phyloP scores from a whole-genome alignment of 2,888 invertebrate genomes.

The Drosophila differens region DNA sequence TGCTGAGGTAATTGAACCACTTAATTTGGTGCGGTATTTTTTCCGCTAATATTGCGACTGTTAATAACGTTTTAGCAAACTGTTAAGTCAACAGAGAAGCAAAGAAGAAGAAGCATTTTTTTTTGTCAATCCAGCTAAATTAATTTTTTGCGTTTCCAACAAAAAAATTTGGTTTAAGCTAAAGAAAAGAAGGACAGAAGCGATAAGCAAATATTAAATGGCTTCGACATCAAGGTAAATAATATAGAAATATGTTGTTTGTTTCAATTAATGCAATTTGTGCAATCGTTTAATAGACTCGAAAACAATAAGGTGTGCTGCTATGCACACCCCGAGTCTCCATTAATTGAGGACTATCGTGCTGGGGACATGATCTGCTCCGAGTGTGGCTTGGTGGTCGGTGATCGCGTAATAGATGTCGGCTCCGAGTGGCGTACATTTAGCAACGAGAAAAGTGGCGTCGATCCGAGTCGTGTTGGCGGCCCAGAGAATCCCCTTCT shows the following conservation, averaged over 20 bases:
- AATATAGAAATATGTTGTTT: neutral
- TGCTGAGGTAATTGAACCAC: neutral
- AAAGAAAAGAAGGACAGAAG: neutral
- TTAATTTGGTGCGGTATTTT: neutral
- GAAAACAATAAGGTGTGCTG: slow-evolving; percentile 93
- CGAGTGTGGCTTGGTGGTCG: slow-evolving; percentile 99
- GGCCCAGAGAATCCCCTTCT: slow-evolving; percentile 99
- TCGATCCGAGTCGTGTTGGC: slow-evolving; percentile 99
- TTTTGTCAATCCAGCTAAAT: slow-evolving; percentile 20
- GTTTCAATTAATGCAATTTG: slow-evolving; percentile 6
- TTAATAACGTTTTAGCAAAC: slow-evolving; percentile 3
- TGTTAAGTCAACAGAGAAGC: slow-evolving; percentile 17
- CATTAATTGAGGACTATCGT: slow-evolving; percentile 98
- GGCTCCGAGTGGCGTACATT: slow-evolving; percentile 99
- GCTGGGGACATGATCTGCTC: slow-evolving; percentile 99
- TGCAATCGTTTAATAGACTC: slow-evolving; percentile 52
- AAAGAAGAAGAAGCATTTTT: slow-evolving; percentile 22
- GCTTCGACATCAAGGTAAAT: slow-evolving; percentile 71
- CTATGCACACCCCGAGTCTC: slow-evolving; percentile 97
- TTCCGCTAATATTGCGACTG: neutral
- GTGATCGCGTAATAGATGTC: slow-evolving; percentile 99
- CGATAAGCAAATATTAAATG: slow-evolving; percentile 47
- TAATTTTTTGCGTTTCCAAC: slow-evolving; percentile 36
- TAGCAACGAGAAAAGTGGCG: slow-evolving; percentile 98
- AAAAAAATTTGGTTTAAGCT: slow-evolving; percentile 11